Evolutionary conservation across 2,113 vertebrate species (phyloP), one percentile per base, ranked within the genome.

Genomic region (Capra hircus): DNA sequence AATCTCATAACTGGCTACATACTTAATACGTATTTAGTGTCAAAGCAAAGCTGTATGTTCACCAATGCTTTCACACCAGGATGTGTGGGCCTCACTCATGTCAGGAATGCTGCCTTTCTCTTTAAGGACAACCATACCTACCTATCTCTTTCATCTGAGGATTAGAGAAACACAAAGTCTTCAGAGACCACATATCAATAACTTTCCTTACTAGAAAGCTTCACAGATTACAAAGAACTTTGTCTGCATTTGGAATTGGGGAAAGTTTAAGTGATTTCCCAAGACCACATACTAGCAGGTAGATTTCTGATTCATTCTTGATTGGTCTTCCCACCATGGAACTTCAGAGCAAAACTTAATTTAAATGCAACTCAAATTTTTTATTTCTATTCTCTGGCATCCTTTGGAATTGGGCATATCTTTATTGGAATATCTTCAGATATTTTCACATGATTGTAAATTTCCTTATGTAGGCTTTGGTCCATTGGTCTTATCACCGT

Each of bases 341-440:
- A 87, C 7, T 33, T 64, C 43, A 88, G 78, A 84, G 60, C 40
- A 92, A 95, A 95, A 89, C 5, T 53, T 85, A 94, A 95, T 86
- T 83, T 74, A 94, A 94, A 95, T 36, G 57, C 78, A 91, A 96
- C 33, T 94, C 52, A 43, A 83, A 91, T 53, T 62, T 60, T 62
- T 93, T 64, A 40, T 64, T 94, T 94, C 48, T 91, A 87, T 28
- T 89, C 77, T 27, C 14, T 97, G 25, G 14, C 15, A 86, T 27
- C 36, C 81, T 94, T 82, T 36, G 82, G 48, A 93, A 84, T 12
- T 30, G 19, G 14, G 40, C 40, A 55, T 36, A 53, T 93, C 21
- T 91, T 86, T 89, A 83, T n/a, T 64, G 81, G 48, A 82, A 53
- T 91, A 33, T n/a, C 21, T 91, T 17, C 2, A 60, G 43, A 52